Percentiles rank a stretch among this genome's conserved stretches.
Evolutionary conservation across 2,888 invertebrate species (phyloP).

Genomic region (Cheiracanthium punctorium): DNA sequence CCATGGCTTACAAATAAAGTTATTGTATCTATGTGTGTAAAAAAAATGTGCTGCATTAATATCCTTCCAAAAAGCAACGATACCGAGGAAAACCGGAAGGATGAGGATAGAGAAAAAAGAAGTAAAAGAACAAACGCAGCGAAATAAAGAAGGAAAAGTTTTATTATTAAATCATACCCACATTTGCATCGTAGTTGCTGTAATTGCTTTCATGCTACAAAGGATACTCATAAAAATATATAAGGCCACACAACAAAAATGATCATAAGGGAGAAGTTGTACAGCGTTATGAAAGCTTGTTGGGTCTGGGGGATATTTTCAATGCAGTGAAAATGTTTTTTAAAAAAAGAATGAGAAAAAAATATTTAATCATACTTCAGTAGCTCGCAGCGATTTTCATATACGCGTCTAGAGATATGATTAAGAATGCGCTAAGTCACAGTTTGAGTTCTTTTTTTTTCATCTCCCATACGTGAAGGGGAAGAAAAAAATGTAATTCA

Average conservation of each 20-base stretch:
- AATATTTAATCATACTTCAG: constrained; percentile 63
- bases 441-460: not conserved
- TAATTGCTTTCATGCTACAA: constrained; percentile 62
- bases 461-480: too few species aligned
- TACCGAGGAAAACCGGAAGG: too few species aligned
- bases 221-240: constrained; percentile 57
- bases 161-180: constrained; percentile 65
- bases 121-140: not conserved
- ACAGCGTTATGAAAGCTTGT: not conserved
- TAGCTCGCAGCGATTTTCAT: constrained; percentile 58
- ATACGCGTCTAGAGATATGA: not conserved
- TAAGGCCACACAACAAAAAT: constrained; percentile 18
- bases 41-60: not conserved
- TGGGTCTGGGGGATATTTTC: constrained; percentile 31
- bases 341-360: constrained; percentile 28
- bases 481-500: too few species aligned
- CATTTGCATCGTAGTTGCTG: constrained; percentile 37
- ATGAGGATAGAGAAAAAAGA: not conserved
- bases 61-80: not conserved
- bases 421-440: not conserved
- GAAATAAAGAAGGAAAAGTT: not conserved
- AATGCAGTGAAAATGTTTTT: constrained; percentile 12
- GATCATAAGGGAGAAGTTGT: not conserved
- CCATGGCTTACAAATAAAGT: not conserved
- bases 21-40: not conserved